These are phyloP conservation scores for Pelecanoides urinatrix DNA, from an alignment of 2,113 vertebrate species.

Conservation along the genomic window DNA sequence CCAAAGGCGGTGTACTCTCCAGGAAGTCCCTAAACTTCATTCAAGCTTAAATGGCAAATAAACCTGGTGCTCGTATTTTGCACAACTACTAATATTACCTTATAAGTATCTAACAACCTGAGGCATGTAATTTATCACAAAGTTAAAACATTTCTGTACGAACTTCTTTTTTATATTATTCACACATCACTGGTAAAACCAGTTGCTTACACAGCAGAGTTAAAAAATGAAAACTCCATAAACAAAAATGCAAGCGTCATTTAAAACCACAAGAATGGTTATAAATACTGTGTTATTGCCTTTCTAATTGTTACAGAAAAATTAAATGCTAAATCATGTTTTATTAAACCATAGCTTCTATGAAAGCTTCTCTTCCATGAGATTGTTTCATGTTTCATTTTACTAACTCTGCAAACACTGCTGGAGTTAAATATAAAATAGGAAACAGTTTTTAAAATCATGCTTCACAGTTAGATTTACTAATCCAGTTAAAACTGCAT, in stretches of 20 bases:
- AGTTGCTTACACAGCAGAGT: neutral
- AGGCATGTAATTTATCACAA: neutral
- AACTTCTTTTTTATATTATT: neutral
- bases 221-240: neutral
- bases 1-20: neutral
- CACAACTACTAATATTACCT: neutral
- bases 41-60: neutral
- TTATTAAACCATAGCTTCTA: neutral
- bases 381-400: neutral
- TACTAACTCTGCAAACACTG: neutral
- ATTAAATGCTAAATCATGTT: neutral
- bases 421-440: neutral
- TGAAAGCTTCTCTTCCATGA: neutral
- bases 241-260: neutral
- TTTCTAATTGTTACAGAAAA: neutral
- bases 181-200: neutral
- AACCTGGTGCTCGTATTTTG: neutral
- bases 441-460: neutral
- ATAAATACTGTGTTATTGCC: neutral
- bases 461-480: neutral
- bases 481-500: neutral
- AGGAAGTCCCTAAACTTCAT: neutral
- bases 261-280: neutral
- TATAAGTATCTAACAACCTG: neutral
- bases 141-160: neutral